These are phyloP conservation scores for Amphiprion clarkii DNA, from an alignment of 2,797 vertebrate genomes.

Conservation along the genomic window DNA sequence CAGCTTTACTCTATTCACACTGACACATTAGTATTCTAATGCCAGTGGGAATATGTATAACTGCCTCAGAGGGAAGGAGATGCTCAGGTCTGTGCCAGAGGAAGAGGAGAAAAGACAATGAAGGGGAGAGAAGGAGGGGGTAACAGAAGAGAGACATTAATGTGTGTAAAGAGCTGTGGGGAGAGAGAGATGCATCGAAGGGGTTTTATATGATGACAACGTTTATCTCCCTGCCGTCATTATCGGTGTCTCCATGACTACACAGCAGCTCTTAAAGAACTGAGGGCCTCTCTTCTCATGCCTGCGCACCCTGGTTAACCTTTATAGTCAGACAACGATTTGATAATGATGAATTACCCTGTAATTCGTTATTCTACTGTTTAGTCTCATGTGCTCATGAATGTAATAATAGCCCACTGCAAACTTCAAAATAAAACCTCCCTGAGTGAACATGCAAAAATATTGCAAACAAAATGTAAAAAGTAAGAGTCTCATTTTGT, in stretches of 20 bases:
- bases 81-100: conserved; percentile 47
- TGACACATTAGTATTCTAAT: conserved; percentile 75
- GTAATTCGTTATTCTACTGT: conserved; percentile 5
- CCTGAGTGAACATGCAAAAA: too few relatives aligned
- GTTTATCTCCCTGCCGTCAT: conserved; percentile 52
- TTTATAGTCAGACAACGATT: conserved; percentile 21
- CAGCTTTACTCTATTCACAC: conserved; percentile 65
- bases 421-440: too few relatives aligned
- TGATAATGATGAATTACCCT: conserved; percentile 25
- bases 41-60: conserved; percentile 71
- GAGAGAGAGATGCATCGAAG: conserved; percentile 16
- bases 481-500: too few relatives aligned
- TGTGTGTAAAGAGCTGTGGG: conserved; percentile 38
- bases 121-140: conserved; percentile 14
- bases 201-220: conserved; percentile 46
- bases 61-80: conserved; percentile 44
- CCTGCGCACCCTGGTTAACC: conserved; percentile 31
- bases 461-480: too few relatives aligned
- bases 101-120: conserved; percentile 54
- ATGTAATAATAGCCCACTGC: too few relatives aligned
- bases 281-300: conserved; percentile 31
- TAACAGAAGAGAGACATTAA: conserved; percentile 53
- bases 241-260: conserved; percentile 58
- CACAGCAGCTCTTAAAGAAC: conserved; percentile 34
- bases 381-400: neutral